Evolutionary conservation across 2,888 invertebrate species (phyloP), one percentile per base, ranked within the genome.

Genomic region (Nomada ruficornis): DNA sequence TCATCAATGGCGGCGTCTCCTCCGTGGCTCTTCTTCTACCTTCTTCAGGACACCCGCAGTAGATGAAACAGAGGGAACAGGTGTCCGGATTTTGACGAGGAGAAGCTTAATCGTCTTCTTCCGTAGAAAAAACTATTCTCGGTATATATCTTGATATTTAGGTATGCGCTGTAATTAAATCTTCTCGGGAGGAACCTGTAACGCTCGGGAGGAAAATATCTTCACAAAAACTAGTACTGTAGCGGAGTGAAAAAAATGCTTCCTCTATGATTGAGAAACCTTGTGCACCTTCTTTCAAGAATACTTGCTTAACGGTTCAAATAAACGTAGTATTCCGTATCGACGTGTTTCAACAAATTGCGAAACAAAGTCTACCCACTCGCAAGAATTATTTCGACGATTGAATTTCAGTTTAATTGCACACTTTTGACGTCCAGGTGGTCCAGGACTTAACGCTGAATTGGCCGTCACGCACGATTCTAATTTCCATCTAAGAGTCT

Each of bases 381-480:
- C 36, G 36, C 5, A 36, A 36, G 36, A 1, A 36, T 36, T 0
- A 36, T 36, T 36, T 36, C 9, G 5, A 36, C 36, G 36, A 7
- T 36, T 1, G 36, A 36, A 36, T 7, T 7, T 36, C 36, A 7
- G 1, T 36, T 36, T 36, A 36, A 36, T 36, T 5, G 36, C 36
- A 0, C 36, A 7, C 1, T 29, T 36, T 10, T 1, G 9, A 20
- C 3, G 36, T 13, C 36, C 13, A 60, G 20, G 44, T 54, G 36
- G 54, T 20, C 13, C 13, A n/a, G 10, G 18, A 47, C 1, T 36
- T 20, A 36, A 4, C 13, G 5, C 23, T 18, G 36, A 77, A 86
- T 82, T 82, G 63, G 26, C 59, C 60, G 77, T 80, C 86, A 71
- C 60, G n/a, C 20, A 42, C 63, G 59, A 77, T 84, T 75, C 69